Evolutionary conservation across 2,888 invertebrate species (phyloP).

Genomic region (Caenorhabditis drosophilae): DNA sequence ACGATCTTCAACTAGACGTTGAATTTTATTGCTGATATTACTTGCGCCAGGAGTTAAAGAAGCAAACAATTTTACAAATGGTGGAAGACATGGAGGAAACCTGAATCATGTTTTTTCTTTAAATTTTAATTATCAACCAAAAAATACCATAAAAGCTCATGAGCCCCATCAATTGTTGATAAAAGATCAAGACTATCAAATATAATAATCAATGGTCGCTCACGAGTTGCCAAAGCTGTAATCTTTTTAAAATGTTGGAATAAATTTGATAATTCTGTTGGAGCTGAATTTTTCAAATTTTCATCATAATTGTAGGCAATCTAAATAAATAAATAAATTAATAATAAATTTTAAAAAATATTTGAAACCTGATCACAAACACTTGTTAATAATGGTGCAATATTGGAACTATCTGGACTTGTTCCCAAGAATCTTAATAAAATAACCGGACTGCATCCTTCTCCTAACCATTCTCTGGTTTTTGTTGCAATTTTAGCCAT

Average conservation of each 20-base stretch:
- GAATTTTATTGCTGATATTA: constrained; percentile 52
- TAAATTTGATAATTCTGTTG: constrained; percentile 91
- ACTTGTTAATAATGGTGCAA: constrained; percentile 90
- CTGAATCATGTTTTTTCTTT: not conserved
- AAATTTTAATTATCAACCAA: no score
- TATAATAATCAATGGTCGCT: constrained; percentile 87
- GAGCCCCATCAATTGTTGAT: constrained; percentile 89
- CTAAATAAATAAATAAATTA: constrained; percentile 54
- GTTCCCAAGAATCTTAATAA: constrained; percentile 92
- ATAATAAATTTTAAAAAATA: not conserved
- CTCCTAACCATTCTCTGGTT: constrained; percentile 49
- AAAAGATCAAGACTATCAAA: constrained; percentile 96
- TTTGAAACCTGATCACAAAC: constrained; percentile 89
- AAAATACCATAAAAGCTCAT: constrained; percentile 87
- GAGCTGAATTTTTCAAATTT: constrained; percentile 87
- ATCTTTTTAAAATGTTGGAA: constrained; percentile 94
- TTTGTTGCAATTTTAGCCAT: constrained; percentile 84
- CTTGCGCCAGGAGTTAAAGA: constrained; percentile 58
- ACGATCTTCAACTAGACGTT: constrained; percentile 82
- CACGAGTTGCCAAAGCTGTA: constrained; percentile 80
- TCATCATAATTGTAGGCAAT: constrained; percentile 63
- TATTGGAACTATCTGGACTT: constrained; percentile 89
- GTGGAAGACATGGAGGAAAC: constrained; percentile 85
- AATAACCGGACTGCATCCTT: constrained; percentile 79
- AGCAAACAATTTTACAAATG: constrained; percentile 49